Percentiles rank a stretch among this genome's conserved stretches.
phyloP scores from a whole-genome alignment of 2,113 vertebrate species.

The Cinclus cinclus region DNA sequence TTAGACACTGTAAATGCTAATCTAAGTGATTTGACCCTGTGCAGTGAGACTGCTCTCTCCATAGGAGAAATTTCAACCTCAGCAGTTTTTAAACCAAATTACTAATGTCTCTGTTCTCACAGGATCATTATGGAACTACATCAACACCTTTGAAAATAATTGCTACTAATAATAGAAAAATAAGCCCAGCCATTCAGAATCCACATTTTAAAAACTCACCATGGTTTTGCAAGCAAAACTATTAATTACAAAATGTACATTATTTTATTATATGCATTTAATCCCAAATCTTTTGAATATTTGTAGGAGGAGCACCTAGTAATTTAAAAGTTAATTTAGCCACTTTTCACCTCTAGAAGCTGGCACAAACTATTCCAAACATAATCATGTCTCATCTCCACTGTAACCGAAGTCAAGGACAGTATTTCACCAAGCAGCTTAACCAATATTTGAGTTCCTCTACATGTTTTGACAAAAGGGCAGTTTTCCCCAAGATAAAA shows the following conservation, averaged over 20 bases:
- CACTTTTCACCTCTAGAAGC: not conserved
- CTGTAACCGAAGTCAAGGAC: not conserved
- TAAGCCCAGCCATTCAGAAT: not conserved
- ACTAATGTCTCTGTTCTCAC: not conserved
- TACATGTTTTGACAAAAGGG: not conserved
- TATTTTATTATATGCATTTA: not conserved
- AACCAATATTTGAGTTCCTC: not conserved
- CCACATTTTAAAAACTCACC: not conserved
- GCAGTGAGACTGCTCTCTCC: not conserved
- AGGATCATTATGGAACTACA: not conserved
- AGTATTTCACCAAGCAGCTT: not conserved
- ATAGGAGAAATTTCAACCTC: not conserved
- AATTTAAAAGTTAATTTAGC: not conserved
- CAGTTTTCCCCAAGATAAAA: not conserved
- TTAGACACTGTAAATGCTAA: not conserved
- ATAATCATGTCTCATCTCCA: not conserved
- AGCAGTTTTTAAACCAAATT: not conserved
- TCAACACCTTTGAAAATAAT: not conserved
- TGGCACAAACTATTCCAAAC: not conserved
- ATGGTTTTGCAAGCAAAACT: not conserved
- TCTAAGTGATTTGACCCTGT: not conserved
- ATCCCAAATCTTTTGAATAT: not conserved
- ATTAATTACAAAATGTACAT: not conserved
- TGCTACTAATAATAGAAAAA: not conserved
- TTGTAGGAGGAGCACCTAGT: not conserved